Base-by-base conservation (phyloP, 2,113 vertebrate species). In the Struthidea cinerea region DNA sequence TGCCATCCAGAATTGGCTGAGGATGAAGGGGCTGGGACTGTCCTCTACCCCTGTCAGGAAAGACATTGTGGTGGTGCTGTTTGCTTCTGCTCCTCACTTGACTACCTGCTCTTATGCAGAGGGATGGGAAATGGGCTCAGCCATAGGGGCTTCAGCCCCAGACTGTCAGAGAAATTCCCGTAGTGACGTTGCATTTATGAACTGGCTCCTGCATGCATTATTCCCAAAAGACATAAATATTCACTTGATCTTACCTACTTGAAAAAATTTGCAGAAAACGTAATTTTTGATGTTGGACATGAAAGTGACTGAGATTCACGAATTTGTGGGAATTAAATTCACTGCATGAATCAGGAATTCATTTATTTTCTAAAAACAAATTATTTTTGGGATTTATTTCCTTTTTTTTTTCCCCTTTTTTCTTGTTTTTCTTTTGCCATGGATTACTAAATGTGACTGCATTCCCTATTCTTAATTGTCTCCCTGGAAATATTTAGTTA, bases 131-230 rank as follows among this genome's bases (percentile, higher is more conserved):
- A 89, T 33, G 56, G 39, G 16, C 42, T 74, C 60, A 75, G 19
- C 12, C 46, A 39, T 2, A 2, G 52, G 47, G 41, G 2, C 32
- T 82, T 63, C 46, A 83, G 61, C 70, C 59, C 18, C 49, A 41
- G 9, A 16, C 9, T 9, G 9, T 50, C 57, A 85, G 57, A 83
- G 57, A 39, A 35, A 80, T 42, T 90, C 57, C 55, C 0, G 0
- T 16, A 44, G 30, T 4, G 8, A 35, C 0, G 0, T 24, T 3
- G 1, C 35, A 46, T 68, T 80, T 69, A 52, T 69, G 52, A 67
- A 55, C 47, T 46, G 11, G 8, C 23, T 91, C 13, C 14, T 73
- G 16, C 10, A 52, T 47, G 16, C 1, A 1, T 52, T 79, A 7
- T 52, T 18, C 7, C 15, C 56, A 5, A 3, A 60, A 77, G 32